Evolutionary conservation across 2,888 invertebrate species (phyloP), one percentile per base, ranked within the genome.

Genomic region (Athalia rosae): DNA sequence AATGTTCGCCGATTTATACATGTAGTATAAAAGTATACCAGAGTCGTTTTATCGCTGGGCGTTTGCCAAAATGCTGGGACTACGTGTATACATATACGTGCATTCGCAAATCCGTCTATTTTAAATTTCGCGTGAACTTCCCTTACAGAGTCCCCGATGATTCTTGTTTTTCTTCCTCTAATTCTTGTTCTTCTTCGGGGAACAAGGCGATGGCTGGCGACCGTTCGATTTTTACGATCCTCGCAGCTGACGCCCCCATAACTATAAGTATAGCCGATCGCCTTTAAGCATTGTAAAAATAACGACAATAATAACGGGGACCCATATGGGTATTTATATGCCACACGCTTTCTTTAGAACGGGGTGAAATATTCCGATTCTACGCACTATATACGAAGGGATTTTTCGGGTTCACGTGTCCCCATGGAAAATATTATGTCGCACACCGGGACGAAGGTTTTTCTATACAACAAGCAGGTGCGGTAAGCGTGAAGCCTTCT

Each of bases 331-430:
- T 11, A 53, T 5, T 6, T 50, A 53, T 41, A 53, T 9, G 50
- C 13, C 13, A 9, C 59, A n/a, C 56, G 71, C 58, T 71, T 71
- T 71, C 71, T 58, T 71, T 71, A 71, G 71, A 71, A 71, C 71
- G 71, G 71, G 71, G 71, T 71, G 56, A 71, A 71, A 71, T 71
- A 56, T 58, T 45, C 4, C 53, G 53, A 67, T 67, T 67, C 67
- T 71, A 66, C n/a, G n/a, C 53, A 53, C 53, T 48, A 48, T 48
- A 67, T 67, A 48, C 67, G 9, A 67, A 67, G 28, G 67, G 53
- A 53, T 50, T 50, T 67, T 62, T 41, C 41, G 5, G 9, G 11
- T 11, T 11, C 13, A 58, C 58, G 4, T 47, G 13, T 28, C 45
- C 45, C 63, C 8, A 7, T 47, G 15, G n/a, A n/a, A n/a, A n/a